phyloP scores from a whole-genome alignment of 23 tunicate genomes.

The Oikopleura albicans region DNA sequence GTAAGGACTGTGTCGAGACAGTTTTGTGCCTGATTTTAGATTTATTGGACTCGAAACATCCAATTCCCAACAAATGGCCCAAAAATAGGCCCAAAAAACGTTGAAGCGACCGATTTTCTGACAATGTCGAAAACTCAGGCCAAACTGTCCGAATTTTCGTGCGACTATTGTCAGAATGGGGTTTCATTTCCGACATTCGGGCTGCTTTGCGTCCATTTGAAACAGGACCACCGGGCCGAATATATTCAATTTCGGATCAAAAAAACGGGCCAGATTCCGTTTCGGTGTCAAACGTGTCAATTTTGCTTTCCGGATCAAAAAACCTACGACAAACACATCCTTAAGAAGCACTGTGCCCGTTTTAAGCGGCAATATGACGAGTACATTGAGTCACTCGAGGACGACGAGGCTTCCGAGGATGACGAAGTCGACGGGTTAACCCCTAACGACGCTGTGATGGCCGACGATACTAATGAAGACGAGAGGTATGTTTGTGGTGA shows the following conservation, averaged over 20 bases:
- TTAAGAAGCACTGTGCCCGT: background rate
- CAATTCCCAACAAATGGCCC: background rate
- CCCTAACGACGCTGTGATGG: too few relatives aligned
- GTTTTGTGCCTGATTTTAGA: too few relatives aligned
- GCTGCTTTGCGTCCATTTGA: background rate
- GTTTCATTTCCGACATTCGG: background rate
- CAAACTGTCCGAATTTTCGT: background rate
- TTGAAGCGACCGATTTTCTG: background rate
- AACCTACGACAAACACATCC: background rate
- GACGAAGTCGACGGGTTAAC: too few relatives aligned
- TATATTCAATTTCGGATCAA: background rate
- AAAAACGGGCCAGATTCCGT: background rate
- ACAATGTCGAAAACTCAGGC: background rate
- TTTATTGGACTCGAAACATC: background rate
- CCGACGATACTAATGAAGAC: too few relatives aligned
- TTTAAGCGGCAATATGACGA: background rate
- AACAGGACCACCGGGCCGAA: background rate
- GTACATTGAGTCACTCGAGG: background rate
- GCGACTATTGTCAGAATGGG: background rate
- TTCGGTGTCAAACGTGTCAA: background rate
- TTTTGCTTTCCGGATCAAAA: conserved; percentile 11
- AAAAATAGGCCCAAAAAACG: background rate
- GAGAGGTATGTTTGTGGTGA: too few relatives aligned
- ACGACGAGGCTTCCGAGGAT: background rate
- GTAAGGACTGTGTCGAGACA: too few relatives aligned